Conservation (phyloP, 2,113 vertebrate genomes). For the Stegostoma tigrinum region DNA sequence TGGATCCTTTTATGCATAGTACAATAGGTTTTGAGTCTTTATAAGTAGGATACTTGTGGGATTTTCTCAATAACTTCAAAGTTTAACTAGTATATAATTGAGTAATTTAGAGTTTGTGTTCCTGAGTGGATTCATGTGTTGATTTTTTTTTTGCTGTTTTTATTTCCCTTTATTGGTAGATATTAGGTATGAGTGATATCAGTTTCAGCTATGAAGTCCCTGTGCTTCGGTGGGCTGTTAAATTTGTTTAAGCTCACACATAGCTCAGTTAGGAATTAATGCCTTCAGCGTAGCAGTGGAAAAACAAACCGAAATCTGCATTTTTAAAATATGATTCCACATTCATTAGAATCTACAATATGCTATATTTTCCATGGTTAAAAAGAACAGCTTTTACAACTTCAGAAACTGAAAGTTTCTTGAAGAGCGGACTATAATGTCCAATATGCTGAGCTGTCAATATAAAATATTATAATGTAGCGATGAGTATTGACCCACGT, state of each 20-base stretch:
- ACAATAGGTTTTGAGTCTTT: neutral
- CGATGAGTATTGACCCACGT: too few species aligned
- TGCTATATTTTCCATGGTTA: too few species aligned
- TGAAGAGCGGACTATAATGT: too few species aligned
- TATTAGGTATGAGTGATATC: neutral
- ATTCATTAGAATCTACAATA: too few species aligned
- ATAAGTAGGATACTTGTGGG: neutral
- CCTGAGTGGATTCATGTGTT: neutral
- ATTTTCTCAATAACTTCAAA: neutral
- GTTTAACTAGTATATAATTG: neutral
- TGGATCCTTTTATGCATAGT: neutral
- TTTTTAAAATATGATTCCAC: neutral
- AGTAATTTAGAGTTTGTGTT: neutral
- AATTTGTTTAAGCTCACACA: neutral
- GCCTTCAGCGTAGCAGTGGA: neutral
- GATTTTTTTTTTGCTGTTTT: neutral
- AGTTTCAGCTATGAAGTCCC: neutral
- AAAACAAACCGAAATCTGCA: neutral
- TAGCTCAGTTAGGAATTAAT: neutral
- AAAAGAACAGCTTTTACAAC: too few species aligned
- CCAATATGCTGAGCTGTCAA: too few species aligned
- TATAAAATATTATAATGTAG: too few species aligned
- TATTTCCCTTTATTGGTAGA: neutral
- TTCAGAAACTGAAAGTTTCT: too few species aligned
- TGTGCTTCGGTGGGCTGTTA: neutral